phyloP scores from a whole-genome alignment of 2,888 invertebrate species.

The Agonopterix heracliana region DNA sequence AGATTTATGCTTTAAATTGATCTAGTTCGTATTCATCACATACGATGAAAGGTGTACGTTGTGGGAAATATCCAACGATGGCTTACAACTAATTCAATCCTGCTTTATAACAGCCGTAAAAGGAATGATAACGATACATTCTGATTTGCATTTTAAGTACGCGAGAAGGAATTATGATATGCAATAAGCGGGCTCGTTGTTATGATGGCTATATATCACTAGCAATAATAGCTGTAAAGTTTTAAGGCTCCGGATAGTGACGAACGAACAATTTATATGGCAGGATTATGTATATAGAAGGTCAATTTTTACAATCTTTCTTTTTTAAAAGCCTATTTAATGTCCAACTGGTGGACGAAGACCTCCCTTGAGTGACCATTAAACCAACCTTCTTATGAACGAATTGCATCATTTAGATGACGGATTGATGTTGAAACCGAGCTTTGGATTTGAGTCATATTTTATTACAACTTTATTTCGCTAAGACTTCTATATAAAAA shows the following conservation, averaged over 20 bases:
- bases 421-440: too few relatives aligned
- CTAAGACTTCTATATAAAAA: too few relatives aligned
- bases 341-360: constrained; percentile 4
- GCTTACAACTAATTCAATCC: constrained; percentile 30
- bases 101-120: constrained; percentile 38
- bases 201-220: constrained; percentile 30
- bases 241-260: constrained; percentile 22
- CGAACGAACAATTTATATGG: constrained; percentile 16
- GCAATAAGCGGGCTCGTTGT: constrained; percentile 24
- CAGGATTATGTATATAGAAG: constrained; percentile 12
- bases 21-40: neutral
- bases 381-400: neutral
- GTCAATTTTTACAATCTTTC: constrained; percentile 9
- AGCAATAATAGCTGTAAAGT: constrained; percentile 26
- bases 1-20: neutral
- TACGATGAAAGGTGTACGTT: constrained; percentile 13
- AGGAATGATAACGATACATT: constrained; percentile 42
- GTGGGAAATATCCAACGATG: constrained; percentile 26
- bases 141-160: constrained; percentile 39
- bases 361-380: constrained; percentile 3
- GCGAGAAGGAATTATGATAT: constrained; percentile 30
- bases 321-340: constrained; percentile 7
- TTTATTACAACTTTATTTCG: too few relatives aligned
- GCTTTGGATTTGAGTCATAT: too few relatives aligned
- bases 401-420: too few relatives aligned